Percentiles rank a stretch among this genome's conserved stretches.
These are phyloP conservation scores for Morpho achilles DNA, from an alignment of 2,888 invertebrate species.

Conservation along the genomic window DNA sequence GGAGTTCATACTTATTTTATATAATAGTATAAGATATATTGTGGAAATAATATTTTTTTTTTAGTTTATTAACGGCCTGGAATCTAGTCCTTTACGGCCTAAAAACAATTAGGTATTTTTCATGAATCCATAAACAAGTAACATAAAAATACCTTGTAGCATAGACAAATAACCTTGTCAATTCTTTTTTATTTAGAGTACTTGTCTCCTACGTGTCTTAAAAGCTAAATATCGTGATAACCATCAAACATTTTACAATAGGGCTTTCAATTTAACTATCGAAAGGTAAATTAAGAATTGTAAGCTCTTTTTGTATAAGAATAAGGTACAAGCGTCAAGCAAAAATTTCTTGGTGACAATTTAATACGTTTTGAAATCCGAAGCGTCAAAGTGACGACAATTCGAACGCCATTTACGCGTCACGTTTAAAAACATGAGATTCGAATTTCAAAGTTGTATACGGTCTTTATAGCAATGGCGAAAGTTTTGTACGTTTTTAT, in stretches of 20 bases:
- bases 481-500: slow-evolving; percentile 36
- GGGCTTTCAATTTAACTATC: neutral
- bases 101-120: too few relatives aligned
- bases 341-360: slow-evolving; percentile 22
- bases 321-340: slow-evolving; percentile 14
- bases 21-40: too few relatives aligned
- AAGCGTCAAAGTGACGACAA: slow-evolving; percentile 60
- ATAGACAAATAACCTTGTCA: too few relatives aligned
- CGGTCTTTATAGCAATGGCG: slow-evolving; percentile 36
- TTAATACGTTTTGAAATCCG: slow-evolving; percentile 45
- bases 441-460: slow-evolving; percentile 61
- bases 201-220: slow-evolving; percentile 1
- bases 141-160: too few relatives aligned
- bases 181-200: neutral
- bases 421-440: slow-evolving; percentile 68
- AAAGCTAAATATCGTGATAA: slow-evolving; percentile 6
- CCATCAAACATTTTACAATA: slow-evolving; percentile 14
- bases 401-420: slow-evolving; percentile 53
- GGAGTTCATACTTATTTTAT: too few relatives aligned
- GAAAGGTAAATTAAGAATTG: slow-evolving; percentile 20
- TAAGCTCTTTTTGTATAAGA: slow-evolving; percentile 16
- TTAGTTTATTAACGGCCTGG: too few relatives aligned
- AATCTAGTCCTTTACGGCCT: too few relatives aligned
- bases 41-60: too few relatives aligned
- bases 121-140: too few relatives aligned